Evolutionary conservation across 1,140 invertebrate species (phyloP), one percentile per base, ranked within the genome.

Genomic region (Zaprionus kolodkinae): DNA sequence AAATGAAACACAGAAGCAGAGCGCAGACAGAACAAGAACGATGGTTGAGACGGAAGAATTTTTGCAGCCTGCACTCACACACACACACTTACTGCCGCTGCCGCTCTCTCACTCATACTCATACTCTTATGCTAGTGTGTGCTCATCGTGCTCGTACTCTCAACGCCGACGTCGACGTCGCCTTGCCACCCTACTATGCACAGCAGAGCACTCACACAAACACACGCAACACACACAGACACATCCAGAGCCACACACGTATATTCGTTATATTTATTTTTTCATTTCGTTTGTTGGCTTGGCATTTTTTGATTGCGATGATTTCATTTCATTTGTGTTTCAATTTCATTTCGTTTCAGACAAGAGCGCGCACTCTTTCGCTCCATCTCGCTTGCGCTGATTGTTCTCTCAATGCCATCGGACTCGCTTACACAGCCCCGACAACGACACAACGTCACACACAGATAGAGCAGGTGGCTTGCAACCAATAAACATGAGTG

Each of bases 401-500:
- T 56, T 21, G 13, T 36, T 21, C 59, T 56, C 80, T 40, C 9
- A 9, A 12, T 55, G 67, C 33, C 61, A 33, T 11, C 68, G 48
- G 57, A 56, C 61, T 61, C 66, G 54, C 77, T 79, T 67, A 48
- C 72, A 72, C 73, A 70, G 36, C 33, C 54, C 33, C 54, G 56
- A 45, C 62, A 65, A 36, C 33, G 33, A 73, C 48, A 62, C 59
- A 72, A 67, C 52, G 36, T 40, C 40, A 57, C 64, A 65, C 73
- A 75, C 72, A 66, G 60, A 61, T 64, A 64, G 72, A 76, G 79
- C 79, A 91, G 88, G 88, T 91, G 88, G 84, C 88, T 82, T 85
- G 89, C 84, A 89, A 85, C 88, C 88, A 91, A 91, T 91, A 91
- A 91, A 91, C 88, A 88, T 85, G 83, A 84, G 84, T 81, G 84